Evolutionary conservation across 2,113 vertebrate genomes (phyloP), one percentile per base, ranked within the genome.

Genomic region (Myiopsitta monachus): DNA sequence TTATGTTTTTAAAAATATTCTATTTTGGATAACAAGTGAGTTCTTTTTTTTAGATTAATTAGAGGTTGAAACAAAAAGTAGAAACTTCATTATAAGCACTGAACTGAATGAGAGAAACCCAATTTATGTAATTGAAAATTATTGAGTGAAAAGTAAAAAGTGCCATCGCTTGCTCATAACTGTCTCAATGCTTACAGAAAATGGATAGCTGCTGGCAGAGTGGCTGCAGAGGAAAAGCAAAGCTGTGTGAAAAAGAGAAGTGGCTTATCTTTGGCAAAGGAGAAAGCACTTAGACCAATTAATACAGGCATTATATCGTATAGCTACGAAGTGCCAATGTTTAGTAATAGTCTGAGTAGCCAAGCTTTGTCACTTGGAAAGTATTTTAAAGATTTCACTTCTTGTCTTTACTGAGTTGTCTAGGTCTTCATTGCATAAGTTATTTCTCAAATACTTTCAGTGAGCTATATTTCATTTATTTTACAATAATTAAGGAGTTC

Each of bases 111-210:
- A 85, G n/a, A 8, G 73, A 93, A 78, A 21, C 7, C 21, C 30
- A 67, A 3, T 49, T 66, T 86, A 72, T 49, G 10, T 46, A 30
- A 61, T 46, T 76, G 72, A n/a, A 83, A 95, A 74, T 83, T 77
- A 69, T 24, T 81, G 59, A 83, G 33, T 70, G 77, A 74, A 96
- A 94, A 91, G 2, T 70, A 86, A 88, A 90, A 88, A 88, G 87
- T 85, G 54, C 44, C 19, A 12, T 5, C 54, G 5, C 18, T 28
- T 84, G 15, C 10, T 95, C 44, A 18, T 51, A 57, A 64, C 52
- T 76, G 31, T 28, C 46, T 92, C 43, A 72, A 7, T 76, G 22
- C 87, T 95, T 76, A 47, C 33, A 79, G 74, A 66, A 94, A 92
- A 82, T 62, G 43, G 36, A 79, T 75, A 51, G 47, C 7, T 76